These are phyloP conservation scores for Natator depressus DNA, from an alignment of 2,113 vertebrate genomes.

Conservation along the genomic window DNA sequence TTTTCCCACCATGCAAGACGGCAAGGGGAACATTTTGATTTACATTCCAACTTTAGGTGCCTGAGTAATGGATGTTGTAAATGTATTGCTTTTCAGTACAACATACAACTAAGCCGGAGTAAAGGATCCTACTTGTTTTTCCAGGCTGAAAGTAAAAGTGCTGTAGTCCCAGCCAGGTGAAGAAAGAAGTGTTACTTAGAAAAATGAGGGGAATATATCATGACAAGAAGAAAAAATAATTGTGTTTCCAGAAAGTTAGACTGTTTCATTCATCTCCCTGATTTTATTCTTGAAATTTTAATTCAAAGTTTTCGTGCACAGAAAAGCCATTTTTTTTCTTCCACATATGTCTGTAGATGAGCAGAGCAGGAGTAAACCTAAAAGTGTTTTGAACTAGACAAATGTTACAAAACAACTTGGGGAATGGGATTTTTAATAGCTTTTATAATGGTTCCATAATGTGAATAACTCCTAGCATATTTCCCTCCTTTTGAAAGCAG, in stretches of 20 bases:
- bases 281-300: neutral
- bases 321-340: neutral
- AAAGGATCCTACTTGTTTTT: neutral
- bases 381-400: constrained; percentile 14
- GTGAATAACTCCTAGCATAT: constrained; percentile 23
- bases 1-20: neutral
- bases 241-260: neutral
- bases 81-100: neutral
- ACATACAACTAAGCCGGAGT: neutral
- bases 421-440: neutral
- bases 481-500: neutral
- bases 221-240: neutral
- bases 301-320: neutral
- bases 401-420: neutral
- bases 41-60: neutral
- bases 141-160: neutral
- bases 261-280: neutral
- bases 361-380: neutral
- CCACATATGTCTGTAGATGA: neutral
- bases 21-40: neutral
- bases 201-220: neutral
- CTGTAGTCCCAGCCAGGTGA: neutral
- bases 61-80: neutral
- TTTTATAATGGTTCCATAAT: constrained; percentile 31
- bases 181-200: neutral